Evolutionary conservation across 2,888 invertebrate genomes (phyloP).

Genomic region (Baronia brevicornis): DNA sequence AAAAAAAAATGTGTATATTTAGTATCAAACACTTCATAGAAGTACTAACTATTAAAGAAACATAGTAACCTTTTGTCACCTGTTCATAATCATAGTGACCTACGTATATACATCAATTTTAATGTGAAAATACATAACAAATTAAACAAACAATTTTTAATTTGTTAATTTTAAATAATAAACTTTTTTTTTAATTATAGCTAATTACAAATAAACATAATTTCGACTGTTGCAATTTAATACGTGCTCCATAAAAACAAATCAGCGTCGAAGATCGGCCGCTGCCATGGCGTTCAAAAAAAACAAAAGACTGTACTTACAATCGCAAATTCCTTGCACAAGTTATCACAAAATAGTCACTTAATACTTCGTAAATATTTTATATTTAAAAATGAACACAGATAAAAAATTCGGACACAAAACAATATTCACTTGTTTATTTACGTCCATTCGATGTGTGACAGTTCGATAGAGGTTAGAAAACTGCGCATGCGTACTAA

Average conservation of each 20-base stretch:
- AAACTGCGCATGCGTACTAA: slow-evolving; percentile 51
- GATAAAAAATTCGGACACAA: slow-evolving; percentile 38
- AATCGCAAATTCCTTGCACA: slow-evolving; percentile 56
- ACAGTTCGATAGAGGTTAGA: slow-evolving; percentile 35
- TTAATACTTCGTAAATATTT: slow-evolving; percentile 19
- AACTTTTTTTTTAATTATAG: no score
- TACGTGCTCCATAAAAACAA: slow-evolving; percentile 42
- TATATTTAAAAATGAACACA: slow-evolving; percentile 21
- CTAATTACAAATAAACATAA: no score
- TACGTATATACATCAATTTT: no score
- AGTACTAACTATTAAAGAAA: no score
- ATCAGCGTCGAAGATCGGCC: slow-evolving; percentile 45
- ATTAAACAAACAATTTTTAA: no score
- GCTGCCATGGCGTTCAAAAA: slow-evolving; percentile 46
- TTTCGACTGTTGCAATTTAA: slow-evolving; percentile 15
- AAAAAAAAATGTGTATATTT: no score
- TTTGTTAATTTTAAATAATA: no score
- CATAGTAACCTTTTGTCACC: no score
- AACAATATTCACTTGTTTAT: slow-evolving; percentile 55
- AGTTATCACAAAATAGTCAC: slow-evolving; percentile 30
- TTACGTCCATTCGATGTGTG: slow-evolving; percentile 57
- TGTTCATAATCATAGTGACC: no score
- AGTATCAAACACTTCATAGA: no score
- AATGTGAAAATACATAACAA: no score
- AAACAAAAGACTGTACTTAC: slow-evolving; percentile 47